Evolutionary conservation across 1,140 invertebrate species (phyloP).

Genomic region (Drosophila pachea): DNA sequence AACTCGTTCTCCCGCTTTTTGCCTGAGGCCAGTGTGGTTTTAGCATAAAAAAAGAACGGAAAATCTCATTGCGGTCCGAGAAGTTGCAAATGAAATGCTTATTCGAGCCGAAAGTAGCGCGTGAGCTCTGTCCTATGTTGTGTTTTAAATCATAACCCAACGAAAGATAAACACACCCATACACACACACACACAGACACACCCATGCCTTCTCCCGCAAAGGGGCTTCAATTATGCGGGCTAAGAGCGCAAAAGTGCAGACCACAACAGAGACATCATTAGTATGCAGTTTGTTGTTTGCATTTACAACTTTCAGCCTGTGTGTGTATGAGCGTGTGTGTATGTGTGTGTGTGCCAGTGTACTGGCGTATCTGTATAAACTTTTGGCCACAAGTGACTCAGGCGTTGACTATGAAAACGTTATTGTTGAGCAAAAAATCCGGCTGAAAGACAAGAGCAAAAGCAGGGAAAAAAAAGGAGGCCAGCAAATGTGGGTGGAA

Average conservation of each 20-base stretch:
- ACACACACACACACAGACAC: slow-evolving; percentile 1
- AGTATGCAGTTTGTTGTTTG: slow-evolving; percentile 49
- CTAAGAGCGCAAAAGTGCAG: slow-evolving; percentile 34
- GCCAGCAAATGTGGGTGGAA: background rate
- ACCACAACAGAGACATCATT: slow-evolving; percentile 50
- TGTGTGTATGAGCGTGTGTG: background rate
- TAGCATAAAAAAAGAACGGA: no score
- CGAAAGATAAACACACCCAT: slow-evolving; percentile 17
- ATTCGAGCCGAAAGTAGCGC: background rate
- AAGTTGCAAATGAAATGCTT: slow-evolving; percentile 12
- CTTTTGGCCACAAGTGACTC: slow-evolving; percentile 42
- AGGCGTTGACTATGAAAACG: slow-evolving; percentile 17
- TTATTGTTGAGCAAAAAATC: slow-evolving; percentile 1
- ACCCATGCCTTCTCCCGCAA: background rate
- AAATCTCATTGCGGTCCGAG: background rate
- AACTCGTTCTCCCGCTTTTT: no score
- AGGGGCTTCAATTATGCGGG: slow-evolving; percentile 37
- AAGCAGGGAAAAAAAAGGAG: background rate
- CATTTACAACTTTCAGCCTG: slow-evolving; percentile 19
- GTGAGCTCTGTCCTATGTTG: background rate
- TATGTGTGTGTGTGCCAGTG: background rate
- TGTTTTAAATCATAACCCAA: slow-evolving; percentile 24
- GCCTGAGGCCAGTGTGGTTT: background rate
- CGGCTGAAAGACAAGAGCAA: background rate
- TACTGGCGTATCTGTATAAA: slow-evolving; percentile 14